Base-by-base conservation (phyloP, 2,888 invertebrate species). In the Acronicta leporina region DNA sequence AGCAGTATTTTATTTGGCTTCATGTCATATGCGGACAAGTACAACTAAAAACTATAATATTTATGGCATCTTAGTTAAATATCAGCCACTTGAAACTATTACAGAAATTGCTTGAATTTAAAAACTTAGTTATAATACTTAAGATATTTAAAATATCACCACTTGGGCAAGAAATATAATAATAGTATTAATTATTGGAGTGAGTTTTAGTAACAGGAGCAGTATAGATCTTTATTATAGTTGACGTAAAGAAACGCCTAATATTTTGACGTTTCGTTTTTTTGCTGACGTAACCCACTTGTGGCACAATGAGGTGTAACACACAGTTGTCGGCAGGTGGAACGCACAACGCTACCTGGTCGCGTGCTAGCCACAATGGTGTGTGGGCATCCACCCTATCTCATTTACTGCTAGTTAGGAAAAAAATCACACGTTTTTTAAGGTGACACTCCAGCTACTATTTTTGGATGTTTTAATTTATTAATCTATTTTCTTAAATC, bases 361-460 rank as follows among this genome's bases (percentile, higher is more conserved):
- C 86, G 79, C 86, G 87, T 86, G 86, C 84, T 71, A 57, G 46
- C 60, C 55, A 81, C 70, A 74, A 79, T 74, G 59, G 71, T 62
- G 67, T 68, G 68, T 67, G 68, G 61, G 57, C 56, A 50, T 55
- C 49, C 44, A 74, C 72, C 76, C 66, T 69, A 72, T 75, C 71
- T 64, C 71, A 61, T 66, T 63, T 73, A 64, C 59, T 57, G 40
- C 57, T 47, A 53, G 43, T 50, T 16, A 50, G 20, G 14, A 61
- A 56, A 72, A 56, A 72, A 65, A 65, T 76, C 65, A 70, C 75
- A 78, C 68, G 64, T 73, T 74, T 79, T 64, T 77, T 60, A 50
- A 38, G 14, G 2, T 27, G 6, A 15, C 9, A 52, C 16, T 41
- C 4, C 20, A 52, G 16, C 3, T 13, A 42, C 11, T n/a, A 44